These are phyloP conservation scores for Agapornis canus DNA, from an alignment of 2,797 vertebrate species.

Conservation along the genomic window DNA sequence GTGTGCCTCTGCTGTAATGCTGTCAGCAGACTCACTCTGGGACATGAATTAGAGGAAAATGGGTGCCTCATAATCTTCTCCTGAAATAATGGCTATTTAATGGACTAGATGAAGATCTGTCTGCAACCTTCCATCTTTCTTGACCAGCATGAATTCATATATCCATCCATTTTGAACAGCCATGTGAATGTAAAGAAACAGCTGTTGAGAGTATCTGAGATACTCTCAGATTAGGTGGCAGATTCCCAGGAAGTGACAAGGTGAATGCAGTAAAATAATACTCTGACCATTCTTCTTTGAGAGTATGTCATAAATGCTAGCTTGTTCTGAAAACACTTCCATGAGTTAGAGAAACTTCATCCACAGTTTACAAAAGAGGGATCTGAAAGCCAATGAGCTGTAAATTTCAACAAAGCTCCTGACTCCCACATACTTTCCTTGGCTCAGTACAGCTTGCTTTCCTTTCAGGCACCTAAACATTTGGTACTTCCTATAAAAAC, in stretches of 20 bases:
- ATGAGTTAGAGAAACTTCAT: neutral
- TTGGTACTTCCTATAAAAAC: neutral
- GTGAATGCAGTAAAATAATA: neutral
- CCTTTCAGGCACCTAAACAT: neutral
- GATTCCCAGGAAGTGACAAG: neutral
- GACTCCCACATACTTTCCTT: neutral
- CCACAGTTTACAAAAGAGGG: neutral
- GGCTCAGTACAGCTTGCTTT: neutral
- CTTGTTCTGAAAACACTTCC: neutral
- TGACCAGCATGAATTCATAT: neutral
- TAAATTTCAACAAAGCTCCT: neutral
- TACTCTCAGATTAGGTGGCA: neutral
- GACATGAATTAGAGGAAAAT: neutral
- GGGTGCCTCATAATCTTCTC: neutral
- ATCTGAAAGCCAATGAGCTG: constrained; percentile 1
- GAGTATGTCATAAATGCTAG: neutral
- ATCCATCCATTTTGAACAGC: neutral
- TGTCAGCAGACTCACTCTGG: neutral
- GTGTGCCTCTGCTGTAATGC: neutral
- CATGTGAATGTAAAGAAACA: neutral
- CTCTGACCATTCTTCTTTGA: neutral
- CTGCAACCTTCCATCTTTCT: neutral
- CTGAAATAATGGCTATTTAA: neutral
- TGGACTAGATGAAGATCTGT: neutral
- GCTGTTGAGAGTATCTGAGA: neutral